A percentile compares a stretch with the other conserved stretches of the same genome.
Evolutionary conservation across 2,888 invertebrate genomes (phyloP).

Genomic region (Pammene aurita): DNA sequence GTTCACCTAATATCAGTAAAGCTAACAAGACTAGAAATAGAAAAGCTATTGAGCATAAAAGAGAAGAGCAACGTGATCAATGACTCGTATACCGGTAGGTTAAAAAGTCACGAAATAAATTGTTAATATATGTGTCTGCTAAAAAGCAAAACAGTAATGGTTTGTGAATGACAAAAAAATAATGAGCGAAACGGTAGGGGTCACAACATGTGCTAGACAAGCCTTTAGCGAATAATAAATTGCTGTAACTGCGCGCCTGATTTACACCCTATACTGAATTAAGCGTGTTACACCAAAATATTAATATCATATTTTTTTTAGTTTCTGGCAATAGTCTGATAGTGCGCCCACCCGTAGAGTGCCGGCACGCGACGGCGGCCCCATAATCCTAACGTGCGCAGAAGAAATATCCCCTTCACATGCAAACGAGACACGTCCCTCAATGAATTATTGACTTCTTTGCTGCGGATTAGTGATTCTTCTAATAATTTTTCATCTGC

Average conservation of each 20-base stretch:
- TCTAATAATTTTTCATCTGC: slow-evolving; percentile 21
- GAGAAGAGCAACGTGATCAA: slow-evolving; percentile 3
- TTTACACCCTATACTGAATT: slow-evolving; percentile 25
- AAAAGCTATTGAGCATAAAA: slow-evolving; percentile 4
- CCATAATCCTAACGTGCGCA: slow-evolving; percentile 27
- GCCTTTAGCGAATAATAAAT: slow-evolving; percentile 33
- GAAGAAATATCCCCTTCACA: slow-evolving; percentile 22
- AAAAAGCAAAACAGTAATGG: slow-evolving; percentile 26
- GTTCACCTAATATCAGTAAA: slow-evolving; percentile 12
- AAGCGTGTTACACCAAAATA: slow-evolving; percentile 35
- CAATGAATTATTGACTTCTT: slow-evolving; percentile 26
- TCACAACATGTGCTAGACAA: slow-evolving; percentile 20
- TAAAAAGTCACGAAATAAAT: slow-evolving; percentile 24
- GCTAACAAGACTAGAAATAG: neutral
- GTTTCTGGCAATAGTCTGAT: slow-evolving; percentile 27
- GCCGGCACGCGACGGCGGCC: slow-evolving; percentile 37
- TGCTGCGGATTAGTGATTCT: slow-evolving; percentile 12
- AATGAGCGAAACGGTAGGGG: slow-evolving; percentile 29
- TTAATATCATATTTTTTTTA: slow-evolving; percentile 36
- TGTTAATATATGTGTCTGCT: slow-evolving; percentile 26
- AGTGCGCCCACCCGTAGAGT: slow-evolving; percentile 32
- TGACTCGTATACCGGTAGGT: slow-evolving; percentile 21
- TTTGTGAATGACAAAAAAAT: slow-evolving; percentile 24
- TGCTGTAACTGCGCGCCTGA: slow-evolving; percentile 32
- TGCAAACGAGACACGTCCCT: slow-evolving; percentile 28